These are phyloP conservation scores for Eremobia ochroleuca DNA, from an alignment of 2,888 invertebrate genomes.

Conservation along the genomic window DNA sequence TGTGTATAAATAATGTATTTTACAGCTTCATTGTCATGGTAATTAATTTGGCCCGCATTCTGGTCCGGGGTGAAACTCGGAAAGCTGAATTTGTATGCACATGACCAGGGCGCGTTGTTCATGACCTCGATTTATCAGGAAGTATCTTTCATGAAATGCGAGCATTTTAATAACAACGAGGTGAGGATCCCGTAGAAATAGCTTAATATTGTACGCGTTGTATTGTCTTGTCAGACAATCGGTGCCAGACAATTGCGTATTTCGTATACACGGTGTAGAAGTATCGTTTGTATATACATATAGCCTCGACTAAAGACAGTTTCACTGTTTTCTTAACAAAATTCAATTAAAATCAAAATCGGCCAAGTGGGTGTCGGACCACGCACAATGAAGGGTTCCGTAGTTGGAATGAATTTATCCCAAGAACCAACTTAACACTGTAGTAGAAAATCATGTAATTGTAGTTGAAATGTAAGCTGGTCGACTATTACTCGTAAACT, in stretches of 20 bases:
- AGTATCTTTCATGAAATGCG: constrained; percentile 72
- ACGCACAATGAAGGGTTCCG: no score
- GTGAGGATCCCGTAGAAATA: constrained; percentile 69
- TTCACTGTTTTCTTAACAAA: constrained; percentile 6
- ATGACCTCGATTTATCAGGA: constrained; percentile 72
- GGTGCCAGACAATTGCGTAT: constrained; percentile 17
- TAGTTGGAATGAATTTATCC: no score
- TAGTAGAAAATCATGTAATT: no score
- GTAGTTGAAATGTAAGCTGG: no score
- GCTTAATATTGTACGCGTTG: constrained; percentile 46
- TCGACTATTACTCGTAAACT: no score
- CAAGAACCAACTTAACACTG: no score
- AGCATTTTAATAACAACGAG: constrained; percentile 71
- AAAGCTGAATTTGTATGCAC: constrained; percentile 72
- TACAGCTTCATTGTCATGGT: constrained; percentile 84
- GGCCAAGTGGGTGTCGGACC: no score
- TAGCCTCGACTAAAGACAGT: neutral
- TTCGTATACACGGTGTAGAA: constrained; percentile 7
- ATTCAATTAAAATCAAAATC: neutral
- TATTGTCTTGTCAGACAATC: constrained; percentile 54
- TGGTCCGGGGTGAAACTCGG: constrained; percentile 79
- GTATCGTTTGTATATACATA: constrained; percentile 22
- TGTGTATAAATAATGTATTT: constrained; percentile 85
- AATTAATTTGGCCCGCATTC: constrained; percentile 85
- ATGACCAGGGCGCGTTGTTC: constrained; percentile 72